phyloP scores from a whole-genome alignment of 2,888 invertebrate species.

The Muschampia plurimacula region DNA sequence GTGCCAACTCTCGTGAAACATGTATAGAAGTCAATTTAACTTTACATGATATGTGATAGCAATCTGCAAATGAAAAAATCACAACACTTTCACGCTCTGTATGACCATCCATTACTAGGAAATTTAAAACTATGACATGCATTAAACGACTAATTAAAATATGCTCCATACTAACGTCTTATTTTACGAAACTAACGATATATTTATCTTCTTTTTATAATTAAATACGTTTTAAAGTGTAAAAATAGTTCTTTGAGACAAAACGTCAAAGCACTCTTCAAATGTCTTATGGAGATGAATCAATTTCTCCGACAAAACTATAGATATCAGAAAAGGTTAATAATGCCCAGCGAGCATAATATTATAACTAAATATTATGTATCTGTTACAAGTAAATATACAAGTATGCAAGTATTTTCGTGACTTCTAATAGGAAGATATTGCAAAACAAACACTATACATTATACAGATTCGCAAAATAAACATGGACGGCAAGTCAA shows the following conservation, averaged over 20 bases:
- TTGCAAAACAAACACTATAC: constrained; percentile 57
- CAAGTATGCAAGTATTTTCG: constrained; percentile 52
- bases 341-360: constrained; percentile 68
- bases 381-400: constrained; percentile 59
- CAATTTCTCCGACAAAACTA: constrained; percentile 49
- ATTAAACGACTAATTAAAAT: constrained; percentile 82
- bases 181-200: constrained; percentile 81
- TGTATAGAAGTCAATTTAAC: not conserved
- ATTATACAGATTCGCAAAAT: constrained; percentile 69
- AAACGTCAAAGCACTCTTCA: constrained; percentile 67
- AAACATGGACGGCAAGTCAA: constrained; percentile 81
- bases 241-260: constrained; percentile 80
- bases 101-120: constrained; percentile 62
- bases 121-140: constrained; percentile 79
- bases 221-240: constrained; percentile 75
- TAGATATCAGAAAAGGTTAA: constrained; percentile 62
- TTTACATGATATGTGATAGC: constrained; percentile 65
- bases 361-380: constrained; percentile 50
- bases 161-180: constrained; percentile 76
- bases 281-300: constrained; percentile 52
- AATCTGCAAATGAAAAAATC: constrained; percentile 64
- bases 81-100: constrained; percentile 58
- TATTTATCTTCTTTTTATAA: constrained; percentile 67
- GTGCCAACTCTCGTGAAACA: not conserved
- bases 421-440: constrained; percentile 57